Evolutionary conservation across 2,113 vertebrate genomes (phyloP).

Genomic region (Grammomys surdaster): DNA sequence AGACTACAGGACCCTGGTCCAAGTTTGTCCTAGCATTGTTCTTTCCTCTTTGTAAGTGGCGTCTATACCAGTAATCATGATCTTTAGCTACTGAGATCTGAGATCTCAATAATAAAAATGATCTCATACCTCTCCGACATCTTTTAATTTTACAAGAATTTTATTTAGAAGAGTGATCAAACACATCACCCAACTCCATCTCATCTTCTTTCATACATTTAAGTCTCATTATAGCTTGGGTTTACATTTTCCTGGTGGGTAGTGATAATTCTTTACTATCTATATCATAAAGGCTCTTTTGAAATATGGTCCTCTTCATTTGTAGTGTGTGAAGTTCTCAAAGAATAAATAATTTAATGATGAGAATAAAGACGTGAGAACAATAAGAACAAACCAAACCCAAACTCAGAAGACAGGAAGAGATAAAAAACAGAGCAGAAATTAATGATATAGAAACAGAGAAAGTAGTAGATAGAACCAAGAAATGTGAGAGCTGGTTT

Average conservation of each 20-base stretch:
- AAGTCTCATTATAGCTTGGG: not conserved
- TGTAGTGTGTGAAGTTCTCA: not conserved
- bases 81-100: not conserved
- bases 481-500: not conserved
- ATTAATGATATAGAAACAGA: not conserved
- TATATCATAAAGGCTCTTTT: not conserved
- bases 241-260: not conserved
- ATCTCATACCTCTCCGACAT: not conserved
- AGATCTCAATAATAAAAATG: not conserved
- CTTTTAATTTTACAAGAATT: constrained; percentile 15
- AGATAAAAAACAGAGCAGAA: not conserved
- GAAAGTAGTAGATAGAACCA: too few species aligned
- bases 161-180: constrained; percentile 38
- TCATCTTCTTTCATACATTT: not conserved
- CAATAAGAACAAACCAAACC: not conserved
- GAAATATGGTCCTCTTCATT: not conserved
- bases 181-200: not conserved
- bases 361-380: not conserved
- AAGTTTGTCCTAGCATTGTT: not conserved
- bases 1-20: not conserved
- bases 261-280: not conserved
- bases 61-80: not conserved
- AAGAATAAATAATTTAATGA: not conserved
- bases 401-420: not conserved
- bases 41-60: not conserved